These are phyloP conservation scores for Tenebrio molitor DNA, from an alignment of 1,140 invertebrate genomes.

Conservation along the genomic window DNA sequence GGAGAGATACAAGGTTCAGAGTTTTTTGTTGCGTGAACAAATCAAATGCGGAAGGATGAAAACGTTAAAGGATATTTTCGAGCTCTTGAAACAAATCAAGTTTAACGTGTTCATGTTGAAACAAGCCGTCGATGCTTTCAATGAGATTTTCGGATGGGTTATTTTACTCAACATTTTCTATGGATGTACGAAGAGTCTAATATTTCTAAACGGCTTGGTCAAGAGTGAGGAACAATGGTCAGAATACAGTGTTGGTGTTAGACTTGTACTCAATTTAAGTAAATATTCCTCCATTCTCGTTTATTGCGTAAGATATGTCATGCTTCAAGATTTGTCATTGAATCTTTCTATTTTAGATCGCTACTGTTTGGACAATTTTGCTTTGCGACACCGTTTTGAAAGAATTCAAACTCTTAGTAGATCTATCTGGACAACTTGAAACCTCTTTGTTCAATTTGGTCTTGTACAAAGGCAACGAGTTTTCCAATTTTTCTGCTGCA, in stretches of 20 bases:
- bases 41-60: no score
- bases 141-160: slow-evolving; percentile 14
- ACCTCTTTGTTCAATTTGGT: no score
- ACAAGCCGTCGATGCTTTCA: background rate
- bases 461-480: no score
- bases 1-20: no score
- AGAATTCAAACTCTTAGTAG: background rate
- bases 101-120: slow-evolving; percentile 1
- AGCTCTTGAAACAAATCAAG: slow-evolving; percentile 1
- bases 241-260: background rate
- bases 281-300: background rate
- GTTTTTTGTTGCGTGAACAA: background rate
- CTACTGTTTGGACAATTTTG: background rate
- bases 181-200: background rate
- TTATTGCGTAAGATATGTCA: no score
- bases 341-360: background rate
- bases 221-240: background rate
- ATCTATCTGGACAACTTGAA: no score
- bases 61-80: no score
- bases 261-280: background rate
- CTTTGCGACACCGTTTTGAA: background rate
- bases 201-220: background rate
- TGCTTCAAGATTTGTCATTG: background rate
- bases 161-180: slow-evolving; percentile 5
- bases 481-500: background rate